Evolutionary conservation across 2,888 invertebrate genomes (phyloP).

Genomic region (Agrotis ipsilon): DNA sequence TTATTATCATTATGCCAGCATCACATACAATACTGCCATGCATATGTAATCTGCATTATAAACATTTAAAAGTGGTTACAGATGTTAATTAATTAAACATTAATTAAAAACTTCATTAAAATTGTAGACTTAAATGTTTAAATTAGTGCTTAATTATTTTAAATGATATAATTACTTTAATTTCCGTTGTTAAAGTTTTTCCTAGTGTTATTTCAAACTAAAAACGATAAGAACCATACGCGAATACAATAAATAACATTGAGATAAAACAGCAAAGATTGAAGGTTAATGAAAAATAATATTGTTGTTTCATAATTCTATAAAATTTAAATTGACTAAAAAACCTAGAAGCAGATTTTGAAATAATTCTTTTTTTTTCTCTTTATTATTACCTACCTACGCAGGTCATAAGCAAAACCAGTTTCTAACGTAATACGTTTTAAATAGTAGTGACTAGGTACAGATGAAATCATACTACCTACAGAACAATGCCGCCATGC

Average conservation of each 20-base stretch:
- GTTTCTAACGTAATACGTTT: constrained; percentile 51
- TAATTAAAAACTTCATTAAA: background rate
- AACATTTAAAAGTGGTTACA: too few species aligned
- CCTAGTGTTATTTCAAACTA: background rate
- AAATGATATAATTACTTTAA: constrained; percentile 1
- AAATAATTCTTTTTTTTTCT: background rate
- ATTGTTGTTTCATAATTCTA: background rate
- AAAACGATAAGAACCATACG: background rate
- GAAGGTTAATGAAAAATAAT: background rate
- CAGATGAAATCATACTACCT: constrained; percentile 47
- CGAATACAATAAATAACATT: background rate
- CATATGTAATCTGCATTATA: too few species aligned
- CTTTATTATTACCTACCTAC: background rate
- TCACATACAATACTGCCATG: too few species aligned
- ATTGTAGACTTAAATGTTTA: background rate
- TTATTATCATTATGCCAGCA: too few species aligned
- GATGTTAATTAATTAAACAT: background rate
- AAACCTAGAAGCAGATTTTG: background rate
- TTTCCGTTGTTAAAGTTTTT: background rate
- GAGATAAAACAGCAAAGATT: background rate
- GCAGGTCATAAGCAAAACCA: constrained; percentile 15
- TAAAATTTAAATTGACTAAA: too few species aligned
- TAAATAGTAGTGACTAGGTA: constrained; percentile 57
- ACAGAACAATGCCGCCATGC: constrained; percentile 59
- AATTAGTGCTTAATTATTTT: background rate